Evolutionary conservation across 2,888 invertebrate genomes (phyloP), one percentile per base, ranked within the genome.

Genomic region (Ochlodes sylvanus): DNA sequence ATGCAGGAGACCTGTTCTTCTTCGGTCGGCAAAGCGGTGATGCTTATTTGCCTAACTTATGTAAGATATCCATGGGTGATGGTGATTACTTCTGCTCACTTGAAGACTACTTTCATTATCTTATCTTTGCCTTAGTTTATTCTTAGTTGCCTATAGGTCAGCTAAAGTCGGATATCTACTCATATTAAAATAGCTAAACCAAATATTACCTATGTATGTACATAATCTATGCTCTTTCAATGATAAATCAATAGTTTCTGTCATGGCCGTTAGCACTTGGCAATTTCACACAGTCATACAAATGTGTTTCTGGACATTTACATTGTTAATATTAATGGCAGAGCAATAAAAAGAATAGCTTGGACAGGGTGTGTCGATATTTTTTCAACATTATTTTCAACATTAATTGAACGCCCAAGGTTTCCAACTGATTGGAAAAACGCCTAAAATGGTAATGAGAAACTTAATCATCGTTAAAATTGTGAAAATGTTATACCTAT

Each of bases 371-470:
- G n/a, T 15, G 15, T 60, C 44, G 44, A 50, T 50, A 50, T 41
- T 62, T 62, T 44, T 27, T 27, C n/a, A 34, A 19, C 50, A 50
- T 50, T 50, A 50, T n/a, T n/a, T 61, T 61, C 50, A 34, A 47
- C 47, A 47, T 47, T 47, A 47, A 47, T 38, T 19, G 34, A 62
- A 52, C 62, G 62, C 19, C 62, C 52, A 62, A 62, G 62, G 62
- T 62, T 52, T 52, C 21, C 41, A 21, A 52, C 52, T 62, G 52
- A 62, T 62, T 62, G 38, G 62, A 12, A 52, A 52, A 62, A 62
- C 47, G 38, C 52, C 62, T 38, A 19, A 38, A 62, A 52, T 62
- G 52, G 9, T 62, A 62, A 62, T 62, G 62, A 62, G 52, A 21
- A 7, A 41, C 32, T 42, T n/a, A 9, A 58, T 58, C 44, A 42